phyloP scores from a whole-genome alignment of 2,888 invertebrate genomes.

The Ectobius pallidus region DNA sequence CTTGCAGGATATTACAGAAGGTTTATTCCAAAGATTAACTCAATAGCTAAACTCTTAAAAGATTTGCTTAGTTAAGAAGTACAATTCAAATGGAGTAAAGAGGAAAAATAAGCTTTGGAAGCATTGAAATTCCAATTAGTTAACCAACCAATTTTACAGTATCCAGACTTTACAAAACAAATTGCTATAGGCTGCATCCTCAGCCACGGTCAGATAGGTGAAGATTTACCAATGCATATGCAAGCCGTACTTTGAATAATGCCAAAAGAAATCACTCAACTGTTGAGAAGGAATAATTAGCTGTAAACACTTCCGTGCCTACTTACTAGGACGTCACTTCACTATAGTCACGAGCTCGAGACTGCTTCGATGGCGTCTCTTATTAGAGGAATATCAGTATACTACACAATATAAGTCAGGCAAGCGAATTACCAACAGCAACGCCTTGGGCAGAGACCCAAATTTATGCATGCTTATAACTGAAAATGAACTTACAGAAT shows the following conservation, averaged over 20 bases:
- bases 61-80: background rate
- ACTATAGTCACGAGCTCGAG: background rate
- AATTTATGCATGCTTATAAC: background rate
- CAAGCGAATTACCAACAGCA: constrained; percentile 44
- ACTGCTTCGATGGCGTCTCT: background rate
- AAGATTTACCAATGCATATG: no score
- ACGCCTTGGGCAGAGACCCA: constrained; percentile 22
- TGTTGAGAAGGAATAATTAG: background rate
- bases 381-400: constrained; percentile 48
- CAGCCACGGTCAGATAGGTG: no score
- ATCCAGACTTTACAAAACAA: background rate
- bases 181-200: no score
- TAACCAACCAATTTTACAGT: no score
- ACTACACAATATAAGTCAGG: constrained; percentile 46
- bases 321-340: background rate
- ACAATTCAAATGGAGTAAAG: background rate
- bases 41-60: background rate
- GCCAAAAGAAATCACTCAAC: background rate
- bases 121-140: background rate
- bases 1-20: constrained; percentile 9
- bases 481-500: background rate
- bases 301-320: background rate
- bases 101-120: background rate
- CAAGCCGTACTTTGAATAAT: background rate
- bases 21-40: background rate